phyloP scores from a whole-genome alignment of 1,140 invertebrate species.

The Meloidogyne hapla region DNA sequence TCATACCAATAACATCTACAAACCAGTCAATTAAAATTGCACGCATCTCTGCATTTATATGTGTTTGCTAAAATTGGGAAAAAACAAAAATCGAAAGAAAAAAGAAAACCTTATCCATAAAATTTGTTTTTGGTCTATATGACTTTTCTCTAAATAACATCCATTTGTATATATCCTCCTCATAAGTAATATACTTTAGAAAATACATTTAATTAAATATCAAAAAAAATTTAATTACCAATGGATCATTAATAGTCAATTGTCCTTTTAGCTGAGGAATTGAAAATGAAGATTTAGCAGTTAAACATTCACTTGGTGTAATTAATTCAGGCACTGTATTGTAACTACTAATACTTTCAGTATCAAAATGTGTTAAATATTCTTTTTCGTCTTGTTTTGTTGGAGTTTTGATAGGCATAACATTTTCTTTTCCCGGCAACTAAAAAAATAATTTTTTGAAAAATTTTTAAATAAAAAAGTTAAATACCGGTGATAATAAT shows the following conservation, averaged over 20 bases:
- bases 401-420: background rate
- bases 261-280: background rate
- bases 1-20: conserved; percentile 9
- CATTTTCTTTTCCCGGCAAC: background rate
- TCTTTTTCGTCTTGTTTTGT: background rate
- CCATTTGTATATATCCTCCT: conserved; percentile 26
- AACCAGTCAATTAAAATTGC: conserved; percentile 40
- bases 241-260: background rate
- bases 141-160: conserved; percentile 15
- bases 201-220: background rate
- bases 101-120: conserved; percentile 31
- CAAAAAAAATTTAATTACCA: background rate
- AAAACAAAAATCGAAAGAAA: background rate
- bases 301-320: background rate
- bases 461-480: background rate
- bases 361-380: background rate
- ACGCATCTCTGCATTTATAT: conserved; percentile 33
- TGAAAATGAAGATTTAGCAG: background rate
- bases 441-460: background rate
- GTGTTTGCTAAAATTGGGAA: conserved; percentile 17
- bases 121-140: conserved; percentile 23
- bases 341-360: background rate
- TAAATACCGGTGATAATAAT: background rate
- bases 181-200: conserved; percentile 22
- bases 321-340: background rate